Evolutionary conservation across 1,140 invertebrate genomes (phyloP).

Genomic region (Nixonia krombeini): DNA sequence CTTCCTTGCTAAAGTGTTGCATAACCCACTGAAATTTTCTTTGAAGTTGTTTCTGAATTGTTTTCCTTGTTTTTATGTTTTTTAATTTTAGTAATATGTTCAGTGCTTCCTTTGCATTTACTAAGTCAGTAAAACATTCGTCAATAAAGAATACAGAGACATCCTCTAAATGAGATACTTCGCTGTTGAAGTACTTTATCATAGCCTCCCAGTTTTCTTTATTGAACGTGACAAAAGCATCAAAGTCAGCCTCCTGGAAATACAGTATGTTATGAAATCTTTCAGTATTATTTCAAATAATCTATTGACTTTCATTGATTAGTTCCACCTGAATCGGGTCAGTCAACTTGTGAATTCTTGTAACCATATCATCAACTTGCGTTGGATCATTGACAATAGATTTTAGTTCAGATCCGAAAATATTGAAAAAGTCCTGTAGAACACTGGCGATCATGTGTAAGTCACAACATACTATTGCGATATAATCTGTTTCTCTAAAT

Average conservation of each 20-base stretch:
- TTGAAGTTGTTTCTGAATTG: slow-evolving; percentile 80
- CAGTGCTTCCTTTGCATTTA: slow-evolving; percentile 85
- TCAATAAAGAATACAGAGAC: slow-evolving; percentile 89
- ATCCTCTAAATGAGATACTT: slow-evolving; percentile 82
- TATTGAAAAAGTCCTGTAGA: slow-evolving; percentile 88
- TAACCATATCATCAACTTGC: slow-evolving; percentile 85
- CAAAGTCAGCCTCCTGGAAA: slow-evolving; percentile 80
- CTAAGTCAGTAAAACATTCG: slow-evolving; percentile 81
- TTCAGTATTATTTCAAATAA: too few species aligned
- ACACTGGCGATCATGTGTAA: slow-evolving; percentile 80
- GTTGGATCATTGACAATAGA: slow-evolving; percentile 87
- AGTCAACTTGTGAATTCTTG: slow-evolving; percentile 80
- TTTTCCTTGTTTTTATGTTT: slow-evolving; percentile 80
- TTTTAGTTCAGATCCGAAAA: slow-evolving; percentile 89
- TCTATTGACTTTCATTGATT: too few species aligned
- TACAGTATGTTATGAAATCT: too few species aligned
- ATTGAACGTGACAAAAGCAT: slow-evolving; percentile 83
- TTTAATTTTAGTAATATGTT: slow-evolving; percentile 86
- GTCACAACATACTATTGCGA: slow-evolving; percentile 83
- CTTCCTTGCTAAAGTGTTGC: slow-evolving; percentile 87
- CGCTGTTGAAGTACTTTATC: slow-evolving; percentile 81
- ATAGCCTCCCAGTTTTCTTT: slow-evolving; percentile 87
- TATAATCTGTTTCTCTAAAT: slow-evolving; percentile 88
- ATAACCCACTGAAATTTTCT: slow-evolving; percentile 90
- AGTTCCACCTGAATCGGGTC: slow-evolving; percentile 75